phyloP scores from a whole-genome alignment of 2,113 vertebrate genomes.

The Notarius quadriscutis region DNA sequence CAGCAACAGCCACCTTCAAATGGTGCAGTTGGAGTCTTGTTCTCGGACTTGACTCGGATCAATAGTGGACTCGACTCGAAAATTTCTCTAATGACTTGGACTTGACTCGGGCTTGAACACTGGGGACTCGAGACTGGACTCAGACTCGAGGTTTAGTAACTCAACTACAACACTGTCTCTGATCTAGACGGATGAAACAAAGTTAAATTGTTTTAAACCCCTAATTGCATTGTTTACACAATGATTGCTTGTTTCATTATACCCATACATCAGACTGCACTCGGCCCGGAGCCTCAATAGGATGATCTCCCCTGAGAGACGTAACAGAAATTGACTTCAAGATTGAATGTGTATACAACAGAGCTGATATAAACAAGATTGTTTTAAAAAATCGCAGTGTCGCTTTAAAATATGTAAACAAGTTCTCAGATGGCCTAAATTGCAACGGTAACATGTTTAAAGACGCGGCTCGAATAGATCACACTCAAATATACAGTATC shows the following conservation, averaged over 20 bases:
- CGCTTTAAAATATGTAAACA: slow-evolving; percentile 43
- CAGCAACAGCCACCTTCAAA: no score
- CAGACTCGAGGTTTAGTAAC: no score
- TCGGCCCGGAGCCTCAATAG: background rate
- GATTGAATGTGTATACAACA: slow-evolving; percentile 34
- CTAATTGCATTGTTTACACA: slow-evolving; percentile 26
- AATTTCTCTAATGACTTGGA: no score
- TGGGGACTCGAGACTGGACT: no score
- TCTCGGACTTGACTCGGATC: no score
- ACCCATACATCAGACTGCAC: background rate
- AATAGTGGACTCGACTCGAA: no score
- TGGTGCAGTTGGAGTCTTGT: no score
- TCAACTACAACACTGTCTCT: no score
- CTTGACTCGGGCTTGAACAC: no score
- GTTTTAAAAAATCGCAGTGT: slow-evolving; percentile 34
- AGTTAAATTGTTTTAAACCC: background rate
- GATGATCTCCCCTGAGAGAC: background rate
- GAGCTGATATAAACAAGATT: slow-evolving; percentile 41
- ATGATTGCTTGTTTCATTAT: background rate
- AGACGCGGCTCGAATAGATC: slow-evolving; percentile 32
- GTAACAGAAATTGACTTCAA: slow-evolving; percentile 23
- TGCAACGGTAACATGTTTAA: slow-evolving; percentile 39
- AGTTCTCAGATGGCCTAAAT: slow-evolving; percentile 31
- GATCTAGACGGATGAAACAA: background rate
- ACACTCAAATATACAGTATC: slow-evolving; percentile 12